phyloP scores from a whole-genome alignment of 2,797 vertebrate species.

The Leptatherina wallacei region DNA sequence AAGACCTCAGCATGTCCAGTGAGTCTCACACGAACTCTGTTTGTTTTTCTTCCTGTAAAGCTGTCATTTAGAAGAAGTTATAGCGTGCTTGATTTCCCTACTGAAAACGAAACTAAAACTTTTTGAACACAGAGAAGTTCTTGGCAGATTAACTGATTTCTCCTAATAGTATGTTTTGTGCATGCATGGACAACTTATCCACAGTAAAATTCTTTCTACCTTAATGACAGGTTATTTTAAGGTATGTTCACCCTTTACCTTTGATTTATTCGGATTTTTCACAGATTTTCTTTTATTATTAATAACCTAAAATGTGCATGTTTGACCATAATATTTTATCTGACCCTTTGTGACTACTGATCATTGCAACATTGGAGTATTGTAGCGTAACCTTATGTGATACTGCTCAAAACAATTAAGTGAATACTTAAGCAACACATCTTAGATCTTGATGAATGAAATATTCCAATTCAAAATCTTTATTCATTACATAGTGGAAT shows the following conservation, averaged over 20 bases:
- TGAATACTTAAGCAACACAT: no score
- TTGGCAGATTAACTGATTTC: not conserved
- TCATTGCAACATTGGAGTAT: not conserved
- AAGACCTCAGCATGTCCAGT: conserved; percentile 99
- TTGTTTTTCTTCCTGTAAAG: not conserved
- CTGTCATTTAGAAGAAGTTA: conserved; percentile 9
- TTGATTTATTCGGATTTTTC: no score
- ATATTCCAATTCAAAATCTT: no score
- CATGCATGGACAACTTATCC: not conserved
- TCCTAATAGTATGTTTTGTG: not conserved
- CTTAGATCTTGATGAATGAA: no score
- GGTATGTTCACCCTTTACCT: not conserved
- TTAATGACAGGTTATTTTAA: not conserved
- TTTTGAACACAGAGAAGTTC: not conserved
- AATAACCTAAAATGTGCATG: no score
- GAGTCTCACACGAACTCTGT: conserved; percentile 66
- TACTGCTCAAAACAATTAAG: no score
- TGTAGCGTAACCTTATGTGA: no score
- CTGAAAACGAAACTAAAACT: conserved; percentile 28
- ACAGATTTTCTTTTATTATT: not conserved
- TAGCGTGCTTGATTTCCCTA: not conserved
- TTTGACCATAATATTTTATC: no score
- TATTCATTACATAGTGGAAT: no score
- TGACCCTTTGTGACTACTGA: not conserved
- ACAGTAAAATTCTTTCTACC: not conserved